Percentiles rank a stretch among this genome's conserved stretches.
Evolutionary conservation across 2,888 invertebrate genomes (phyloP).

Genomic region (Nymphalis polychloros): DNA sequence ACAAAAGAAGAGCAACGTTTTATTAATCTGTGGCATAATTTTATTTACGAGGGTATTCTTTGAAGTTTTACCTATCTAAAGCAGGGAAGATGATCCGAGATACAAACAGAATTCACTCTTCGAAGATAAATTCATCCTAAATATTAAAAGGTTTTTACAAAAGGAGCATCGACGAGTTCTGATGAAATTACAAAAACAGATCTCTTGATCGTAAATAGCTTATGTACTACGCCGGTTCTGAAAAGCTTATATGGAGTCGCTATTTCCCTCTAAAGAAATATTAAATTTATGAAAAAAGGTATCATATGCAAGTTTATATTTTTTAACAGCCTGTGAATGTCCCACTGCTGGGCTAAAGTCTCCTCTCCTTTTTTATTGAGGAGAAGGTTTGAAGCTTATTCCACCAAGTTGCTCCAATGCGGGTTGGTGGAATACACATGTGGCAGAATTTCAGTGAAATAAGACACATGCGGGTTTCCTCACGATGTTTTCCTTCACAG

Average conservation of each 20-base stretch:
- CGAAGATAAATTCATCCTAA: slow-evolving; percentile 55
- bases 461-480: too few relatives aligned
- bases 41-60: slow-evolving; percentile 23
- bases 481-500: too few relatives aligned
- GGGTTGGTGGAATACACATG: too few relatives aligned
- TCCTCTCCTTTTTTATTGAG: too few relatives aligned
- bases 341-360: too few relatives aligned
- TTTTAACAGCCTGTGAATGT: too few relatives aligned
- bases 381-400: too few relatives aligned
- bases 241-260: slow-evolving; percentile 19
- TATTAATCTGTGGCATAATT: slow-evolving; percentile 11
- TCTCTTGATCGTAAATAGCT: slow-evolving; percentile 42
- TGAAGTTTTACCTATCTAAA: slow-evolving; percentile 28
- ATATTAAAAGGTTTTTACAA: slow-evolving; percentile 51
- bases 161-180: slow-evolving; percentile 48
- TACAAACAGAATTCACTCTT: slow-evolving; percentile 53
- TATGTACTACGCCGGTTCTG: slow-evolving; percentile 25
- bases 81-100: slow-evolving; percentile 42
- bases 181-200: slow-evolving; percentile 48
- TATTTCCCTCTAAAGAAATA: neutral
- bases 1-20: neutral
- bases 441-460: too few relatives aligned
- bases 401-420: too few relatives aligned
- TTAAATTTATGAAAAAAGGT: too few relatives aligned
- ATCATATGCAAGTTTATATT: too few relatives aligned